These are phyloP conservation scores for Chrysolophus pictus DNA, from an alignment of 2,797 vertebrate species.

Conservation along the genomic window DNA sequence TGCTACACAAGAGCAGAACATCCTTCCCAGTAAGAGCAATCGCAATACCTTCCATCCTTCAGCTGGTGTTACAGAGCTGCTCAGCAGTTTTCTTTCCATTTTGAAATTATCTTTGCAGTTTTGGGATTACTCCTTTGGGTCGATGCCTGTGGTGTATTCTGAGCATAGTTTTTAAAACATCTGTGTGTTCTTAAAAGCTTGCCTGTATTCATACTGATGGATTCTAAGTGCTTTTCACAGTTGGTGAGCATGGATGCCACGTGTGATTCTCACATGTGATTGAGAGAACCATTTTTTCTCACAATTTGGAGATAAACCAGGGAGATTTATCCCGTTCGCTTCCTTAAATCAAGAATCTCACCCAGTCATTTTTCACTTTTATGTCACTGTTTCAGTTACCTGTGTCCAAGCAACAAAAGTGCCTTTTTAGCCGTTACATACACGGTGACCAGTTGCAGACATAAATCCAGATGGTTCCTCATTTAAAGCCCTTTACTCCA, in stretches of 20 bases:
- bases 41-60: rapidly evolving
- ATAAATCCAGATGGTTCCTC: background rate
- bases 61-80: background rate
- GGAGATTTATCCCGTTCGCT: background rate
- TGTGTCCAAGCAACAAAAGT: background rate
- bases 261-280: too few species aligned
- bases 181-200: background rate
- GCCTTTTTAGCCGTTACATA: background rate
- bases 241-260: too few species aligned
- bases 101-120: background rate
- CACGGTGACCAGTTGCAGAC: background rate
- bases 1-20: rapidly evolving
- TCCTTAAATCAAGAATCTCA: background rate
- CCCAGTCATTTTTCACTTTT: background rate
- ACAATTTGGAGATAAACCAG: background rate
- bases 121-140: background rate
- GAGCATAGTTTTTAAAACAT: background rate
- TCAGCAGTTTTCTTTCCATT: background rate
- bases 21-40: too few species aligned
- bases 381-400: background rate
- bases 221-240: background rate
- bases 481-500: background rate
- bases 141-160: background rate
- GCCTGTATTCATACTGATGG: background rate
- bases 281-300: background rate